phyloP scores from a whole-genome alignment of 2,888 invertebrate species.

The Congeria kusceri region DNA sequence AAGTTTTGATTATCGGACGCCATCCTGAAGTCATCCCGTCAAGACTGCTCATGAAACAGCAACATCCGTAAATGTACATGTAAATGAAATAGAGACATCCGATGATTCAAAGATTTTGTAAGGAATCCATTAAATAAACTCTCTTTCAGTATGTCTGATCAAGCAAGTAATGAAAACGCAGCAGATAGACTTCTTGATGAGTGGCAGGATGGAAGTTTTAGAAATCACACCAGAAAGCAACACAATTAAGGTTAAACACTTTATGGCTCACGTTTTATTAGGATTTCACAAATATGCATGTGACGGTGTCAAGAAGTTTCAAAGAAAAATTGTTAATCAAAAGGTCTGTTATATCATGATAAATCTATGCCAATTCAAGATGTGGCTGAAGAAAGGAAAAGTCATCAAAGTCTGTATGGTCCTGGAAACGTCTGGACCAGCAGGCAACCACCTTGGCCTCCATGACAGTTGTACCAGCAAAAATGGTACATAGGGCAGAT shows the following conservation, averaged over 20 bases:
- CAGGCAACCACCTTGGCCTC: too few species aligned
- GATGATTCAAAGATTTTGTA: background rate
- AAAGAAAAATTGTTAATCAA: too few species aligned
- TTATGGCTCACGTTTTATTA: conserved; percentile 18
- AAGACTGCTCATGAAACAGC: conserved; percentile 49
- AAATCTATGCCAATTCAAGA: too few species aligned
- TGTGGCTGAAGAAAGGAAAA: too few species aligned
- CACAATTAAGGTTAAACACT: background rate
- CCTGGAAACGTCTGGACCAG: too few species aligned
- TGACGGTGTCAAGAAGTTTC: too few species aligned
- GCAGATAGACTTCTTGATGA: conserved; percentile 19
- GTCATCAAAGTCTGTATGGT: too few species aligned
- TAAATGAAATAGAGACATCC: conserved; percentile 12
- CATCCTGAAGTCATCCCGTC: too few species aligned
- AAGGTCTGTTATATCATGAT: too few species aligned
- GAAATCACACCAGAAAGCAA: background rate
- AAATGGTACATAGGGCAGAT: too few species aligned
- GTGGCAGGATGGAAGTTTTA: conserved; percentile 1
- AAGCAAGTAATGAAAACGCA: conserved; percentile 30
- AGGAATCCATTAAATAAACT: conserved; percentile 19
- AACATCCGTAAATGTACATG: conserved; percentile 18
- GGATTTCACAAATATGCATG: conserved; percentile 1
- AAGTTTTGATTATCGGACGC: too few species aligned
- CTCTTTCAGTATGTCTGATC: conserved; percentile 26
- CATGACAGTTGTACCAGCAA: too few species aligned